Evolutionary conservation across 2,888 invertebrate species (phyloP), one percentile per base, ranked within the genome.

Genomic region (Temnothorax rugatulus): DNA sequence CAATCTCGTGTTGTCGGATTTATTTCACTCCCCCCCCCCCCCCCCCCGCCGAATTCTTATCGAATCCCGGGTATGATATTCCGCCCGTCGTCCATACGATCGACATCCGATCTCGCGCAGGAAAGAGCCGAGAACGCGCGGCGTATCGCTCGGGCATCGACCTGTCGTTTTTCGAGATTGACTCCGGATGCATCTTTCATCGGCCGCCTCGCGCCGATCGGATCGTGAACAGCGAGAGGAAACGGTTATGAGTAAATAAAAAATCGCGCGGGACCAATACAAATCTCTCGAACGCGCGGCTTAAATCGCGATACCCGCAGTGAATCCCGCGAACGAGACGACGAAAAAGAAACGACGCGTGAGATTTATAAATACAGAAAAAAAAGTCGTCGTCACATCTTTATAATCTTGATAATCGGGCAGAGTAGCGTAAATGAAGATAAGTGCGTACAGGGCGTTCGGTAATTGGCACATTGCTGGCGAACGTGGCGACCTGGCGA

Each of bases 131-230:
- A 41, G 38, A 47, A 71, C 21, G 57, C 57, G 29, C 25, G 57
- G 59, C 71, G 73, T 47, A 81, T 73, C 73, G 79, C 38, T 38
- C 59, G 79, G 73, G 79, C 79, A 81, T 81, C 79, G 79, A 81
- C 73, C 38, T 44, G 34, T 68, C n/a, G 15, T 11, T 34, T 34
- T 69, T 47, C 71, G 15, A 54, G 41, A 34, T 13, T 41, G 29
- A 29, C 29, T 13, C 52, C 41, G 29, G 7, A 29, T 54, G 21
- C 18, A 68, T 73, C 25, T 41, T 38, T 18, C 52, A 9, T 71
- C 15, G 38, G n/a, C 41, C 38, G n/a, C 3, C 13, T 50, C 25
- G 44, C 68, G 11, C 44, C 18, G 54, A 54, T n/a, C 21, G 47
- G 11, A 34, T 34, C 21, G n/a, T 44, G 25, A 59, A 5, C 11